Percentiles rank a stretch among this genome's conserved stretches.
Evolutionary conservation across 2,888 invertebrate genomes (phyloP).

Genomic region (Drosophila sordidula): DNA sequence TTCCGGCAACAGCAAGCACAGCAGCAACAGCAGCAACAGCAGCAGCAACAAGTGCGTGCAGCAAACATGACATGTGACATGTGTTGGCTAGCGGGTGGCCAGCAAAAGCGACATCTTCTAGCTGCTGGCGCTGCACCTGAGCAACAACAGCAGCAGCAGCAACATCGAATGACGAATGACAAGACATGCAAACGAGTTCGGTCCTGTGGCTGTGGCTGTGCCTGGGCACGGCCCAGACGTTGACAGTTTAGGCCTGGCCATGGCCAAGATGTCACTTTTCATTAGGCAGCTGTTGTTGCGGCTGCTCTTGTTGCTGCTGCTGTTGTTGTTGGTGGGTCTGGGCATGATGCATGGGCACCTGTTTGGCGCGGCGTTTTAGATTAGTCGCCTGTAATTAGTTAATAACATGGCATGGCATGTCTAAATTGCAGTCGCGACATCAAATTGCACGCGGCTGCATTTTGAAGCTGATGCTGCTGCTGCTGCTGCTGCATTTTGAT

Average conservation of each 20-base stretch:
- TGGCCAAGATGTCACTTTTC: conserved; percentile 84
- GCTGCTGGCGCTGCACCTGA: conserved; percentile 80
- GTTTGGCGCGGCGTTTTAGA: conserved; percentile 78
- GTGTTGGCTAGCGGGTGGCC: conserved; percentile 77
- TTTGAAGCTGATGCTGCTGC: conserved; percentile 42
- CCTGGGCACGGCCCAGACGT: conserved; percentile 59
- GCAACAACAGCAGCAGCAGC: conserved; percentile 30
- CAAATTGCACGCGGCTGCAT: conserved; percentile 63
- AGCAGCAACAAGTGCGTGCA: conserved; percentile 64
- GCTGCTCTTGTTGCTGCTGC: conserved; percentile 24
- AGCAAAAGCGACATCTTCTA: conserved; percentile 76
- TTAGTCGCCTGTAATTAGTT: conserved; percentile 84
- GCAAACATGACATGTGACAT: conserved; percentile 73
- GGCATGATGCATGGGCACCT: conserved; percentile 72
- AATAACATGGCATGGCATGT: conserved; percentile 84
- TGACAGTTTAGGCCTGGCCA: conserved; percentile 76
- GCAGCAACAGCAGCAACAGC: conserved; percentile 17
- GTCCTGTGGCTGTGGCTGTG: conserved; percentile 34
- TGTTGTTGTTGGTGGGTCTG: conserved; percentile 41
- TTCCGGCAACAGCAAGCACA: conserved; percentile 63
- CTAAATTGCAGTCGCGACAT: conserved; percentile 79
- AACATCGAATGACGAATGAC: conserved; percentile 70
- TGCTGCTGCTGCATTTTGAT: conserved; percentile 70
- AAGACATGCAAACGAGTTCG: conserved; percentile 69
- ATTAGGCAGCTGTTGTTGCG: conserved; percentile 71